Evolutionary conservation across 2,797 vertebrate genomes (phyloP).

Genomic region (Psittacula echo): DNA sequence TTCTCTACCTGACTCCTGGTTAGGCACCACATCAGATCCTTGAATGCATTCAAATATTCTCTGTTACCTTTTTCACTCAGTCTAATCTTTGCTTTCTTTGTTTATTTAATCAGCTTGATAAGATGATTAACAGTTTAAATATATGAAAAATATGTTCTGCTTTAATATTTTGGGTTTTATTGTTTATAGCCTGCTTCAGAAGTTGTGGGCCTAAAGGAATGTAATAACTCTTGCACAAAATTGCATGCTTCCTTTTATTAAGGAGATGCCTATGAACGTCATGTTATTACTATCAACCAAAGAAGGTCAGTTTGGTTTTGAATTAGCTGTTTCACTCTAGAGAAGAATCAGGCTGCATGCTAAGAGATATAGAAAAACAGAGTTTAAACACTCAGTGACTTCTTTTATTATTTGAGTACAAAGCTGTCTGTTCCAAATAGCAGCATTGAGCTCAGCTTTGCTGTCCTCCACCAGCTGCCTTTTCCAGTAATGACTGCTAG

Average conservation of each 20-base stretch:
- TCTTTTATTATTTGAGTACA: background rate
- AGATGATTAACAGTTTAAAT: background rate
- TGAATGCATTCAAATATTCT: background rate
- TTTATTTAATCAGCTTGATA: conserved; percentile 2
- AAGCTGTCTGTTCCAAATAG: background rate
- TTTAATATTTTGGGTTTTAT: background rate
- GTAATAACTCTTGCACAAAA: background rate
- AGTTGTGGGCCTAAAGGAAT: background rate
- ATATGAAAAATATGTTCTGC: background rate
- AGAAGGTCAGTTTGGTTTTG: background rate
- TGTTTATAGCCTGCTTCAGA: background rate
- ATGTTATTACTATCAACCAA: background rate
- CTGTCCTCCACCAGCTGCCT: background rate
- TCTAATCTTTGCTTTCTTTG: background rate
- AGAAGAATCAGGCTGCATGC: background rate
- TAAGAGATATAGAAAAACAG: background rate
- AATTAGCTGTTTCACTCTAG: background rate
- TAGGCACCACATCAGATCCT: background rate
- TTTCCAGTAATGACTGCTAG: conserved; percentile 1
- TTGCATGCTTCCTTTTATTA: background rate
- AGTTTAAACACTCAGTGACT: background rate
- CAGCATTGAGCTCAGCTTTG: background rate
- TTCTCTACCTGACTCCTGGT: background rate
- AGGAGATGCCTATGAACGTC: background rate
- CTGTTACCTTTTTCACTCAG: background rate